Conservation (phyloP, 2,113 vertebrate genomes). For the Oncorhynchus masou region DNA sequence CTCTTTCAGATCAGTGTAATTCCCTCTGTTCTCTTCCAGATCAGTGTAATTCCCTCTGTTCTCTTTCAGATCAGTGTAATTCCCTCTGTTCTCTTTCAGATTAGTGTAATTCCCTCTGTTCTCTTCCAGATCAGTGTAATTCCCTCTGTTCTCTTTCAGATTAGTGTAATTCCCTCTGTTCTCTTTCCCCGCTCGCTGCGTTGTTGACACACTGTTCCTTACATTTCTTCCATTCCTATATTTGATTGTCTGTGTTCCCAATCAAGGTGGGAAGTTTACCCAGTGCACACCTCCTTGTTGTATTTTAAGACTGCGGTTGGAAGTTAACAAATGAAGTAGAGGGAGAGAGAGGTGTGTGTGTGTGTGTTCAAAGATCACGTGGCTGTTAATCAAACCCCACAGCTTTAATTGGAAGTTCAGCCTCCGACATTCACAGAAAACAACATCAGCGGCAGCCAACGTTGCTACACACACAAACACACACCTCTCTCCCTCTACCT, state of each 20-base stretch:
- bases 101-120: conserved; percentile 71
- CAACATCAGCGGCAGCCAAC: conserved; percentile 52
- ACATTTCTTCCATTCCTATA: conserved; percentile 55
- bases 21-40: conserved; percentile 60
- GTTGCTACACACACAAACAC: conserved; percentile 11
- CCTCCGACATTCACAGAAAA: conserved; percentile 52
- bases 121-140: conserved; percentile 65
- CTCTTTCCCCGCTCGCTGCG: conserved; percentile 61
- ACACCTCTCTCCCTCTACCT: not conserved
- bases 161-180: conserved; percentile 70
- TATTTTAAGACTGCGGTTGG: conserved; percentile 66
- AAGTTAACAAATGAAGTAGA: conserved; percentile 73
- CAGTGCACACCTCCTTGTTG: conserved; percentile 66
- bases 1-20: conserved; percentile 65
- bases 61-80: conserved; percentile 65
- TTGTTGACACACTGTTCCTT: conserved; percentile 67
- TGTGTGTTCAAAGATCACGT: conserved; percentile 72
- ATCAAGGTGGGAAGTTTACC: conserved; percentile 67
- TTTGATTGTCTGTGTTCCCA: conserved; percentile 74
- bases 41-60: conserved; percentile 72
- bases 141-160: conserved; percentile 61
- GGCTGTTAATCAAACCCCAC: conserved; percentile 69
- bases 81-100: conserved; percentile 61
- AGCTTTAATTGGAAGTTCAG: conserved; percentile 69
- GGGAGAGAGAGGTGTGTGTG: conserved; percentile 59